phyloP scores from a whole-genome alignment of 2,797 vertebrate species.

The Mormyrops boulengeri region DNA sequence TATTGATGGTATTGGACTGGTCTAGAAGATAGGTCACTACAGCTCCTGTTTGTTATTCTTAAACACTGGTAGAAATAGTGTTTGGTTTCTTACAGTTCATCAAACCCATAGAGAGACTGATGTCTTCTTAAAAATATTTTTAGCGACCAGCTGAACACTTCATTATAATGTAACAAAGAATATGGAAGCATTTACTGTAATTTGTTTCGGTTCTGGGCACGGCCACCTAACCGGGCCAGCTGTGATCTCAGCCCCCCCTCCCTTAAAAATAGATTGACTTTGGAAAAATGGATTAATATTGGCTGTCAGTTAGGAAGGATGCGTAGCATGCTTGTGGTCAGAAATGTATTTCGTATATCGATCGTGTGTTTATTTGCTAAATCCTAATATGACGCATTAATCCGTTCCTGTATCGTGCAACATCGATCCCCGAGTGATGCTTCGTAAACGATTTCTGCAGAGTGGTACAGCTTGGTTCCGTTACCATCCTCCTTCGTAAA shows the following conservation, averaged over 20 bases:
- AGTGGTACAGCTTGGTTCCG: slow-evolving; percentile 26
- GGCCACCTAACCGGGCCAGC: background rate
- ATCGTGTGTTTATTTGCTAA: slow-evolving; percentile 38
- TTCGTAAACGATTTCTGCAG: slow-evolving; percentile 45
- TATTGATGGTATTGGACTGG: background rate
- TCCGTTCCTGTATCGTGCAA: slow-evolving; percentile 39
- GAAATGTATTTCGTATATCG: slow-evolving; percentile 13
- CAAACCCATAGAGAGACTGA: background rate
- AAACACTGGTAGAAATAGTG: background rate
- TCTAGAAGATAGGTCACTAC: background rate
- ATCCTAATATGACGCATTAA: slow-evolving; percentile 46
- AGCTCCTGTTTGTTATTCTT: background rate
- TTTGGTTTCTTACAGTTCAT: background rate
- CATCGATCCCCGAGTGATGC: slow-evolving; percentile 42
- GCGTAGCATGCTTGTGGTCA: slow-evolving; percentile 27
- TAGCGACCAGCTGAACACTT: background rate
- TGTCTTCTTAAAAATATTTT: background rate
- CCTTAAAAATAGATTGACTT: background rate
- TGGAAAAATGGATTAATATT: background rate
- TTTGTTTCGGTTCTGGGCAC: background rate
- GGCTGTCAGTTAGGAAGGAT: background rate
- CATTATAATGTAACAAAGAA: background rate
- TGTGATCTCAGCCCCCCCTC: background rate
- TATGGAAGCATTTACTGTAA: background rate
- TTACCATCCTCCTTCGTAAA: slow-evolving; percentile 37